Evolutionary conservation across 2,113 vertebrate genomes (phyloP).

Genomic region (Stegostoma tigrinum): DNA sequence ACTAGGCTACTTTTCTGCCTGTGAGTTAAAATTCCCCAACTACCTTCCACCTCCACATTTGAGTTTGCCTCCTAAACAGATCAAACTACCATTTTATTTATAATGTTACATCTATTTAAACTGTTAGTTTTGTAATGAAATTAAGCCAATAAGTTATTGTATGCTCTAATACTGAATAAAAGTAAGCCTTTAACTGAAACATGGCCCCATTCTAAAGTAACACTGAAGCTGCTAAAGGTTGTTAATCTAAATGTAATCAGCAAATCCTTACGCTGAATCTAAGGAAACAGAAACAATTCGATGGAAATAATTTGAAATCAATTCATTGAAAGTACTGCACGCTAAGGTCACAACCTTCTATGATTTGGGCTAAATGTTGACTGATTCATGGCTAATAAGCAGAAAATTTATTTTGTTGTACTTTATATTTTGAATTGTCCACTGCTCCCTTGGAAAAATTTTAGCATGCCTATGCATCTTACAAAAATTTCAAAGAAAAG

Average conservation of each 20-base stretch:
- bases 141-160: background rate
- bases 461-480: background rate
- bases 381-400: background rate
- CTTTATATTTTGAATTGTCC: background rate
- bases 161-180: background rate
- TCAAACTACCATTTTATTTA: background rate
- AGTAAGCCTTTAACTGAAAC: background rate
- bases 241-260: background rate
- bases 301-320: constrained; percentile 17
- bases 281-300: background rate
- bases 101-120: background rate
- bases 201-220: background rate
- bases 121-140: background rate
- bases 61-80: background rate
- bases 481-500: background rate
- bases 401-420: background rate
- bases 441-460: background rate
- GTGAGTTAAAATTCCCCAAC: background rate
- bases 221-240: background rate
- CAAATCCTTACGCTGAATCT: background rate
- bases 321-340: background rate
- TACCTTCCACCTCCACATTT: background rate
- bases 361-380: background rate
- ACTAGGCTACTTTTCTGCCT: background rate
- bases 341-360: background rate